These are phyloP conservation scores for Musca domestica DNA, from an alignment of 1,140 invertebrate species.

Conservation along the genomic window DNA sequence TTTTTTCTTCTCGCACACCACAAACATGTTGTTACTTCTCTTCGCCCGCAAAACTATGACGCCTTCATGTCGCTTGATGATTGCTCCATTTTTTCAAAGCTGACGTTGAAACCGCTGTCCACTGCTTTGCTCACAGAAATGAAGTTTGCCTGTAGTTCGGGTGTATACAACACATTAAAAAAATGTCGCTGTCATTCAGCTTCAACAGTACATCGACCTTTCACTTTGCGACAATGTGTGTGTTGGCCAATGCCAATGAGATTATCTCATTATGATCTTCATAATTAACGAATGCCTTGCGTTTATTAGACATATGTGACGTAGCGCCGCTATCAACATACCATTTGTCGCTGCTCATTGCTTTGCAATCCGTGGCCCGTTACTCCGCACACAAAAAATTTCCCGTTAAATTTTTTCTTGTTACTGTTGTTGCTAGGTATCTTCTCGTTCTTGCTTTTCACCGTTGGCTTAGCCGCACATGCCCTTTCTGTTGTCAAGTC, in stretches of 20 bases:
- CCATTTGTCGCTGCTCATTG: too few species aligned
- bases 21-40: too few species aligned
- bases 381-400: neutral
- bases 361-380: too few species aligned
- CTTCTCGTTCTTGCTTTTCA: neutral
- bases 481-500: too few species aligned
- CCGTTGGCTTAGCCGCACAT: too few species aligned
- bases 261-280: slow-evolving; percentile 22
- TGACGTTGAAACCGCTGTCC: slow-evolving; percentile 26
- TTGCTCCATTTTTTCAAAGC: too few species aligned
- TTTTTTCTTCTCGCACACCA: too few species aligned
- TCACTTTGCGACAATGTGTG: slow-evolving; percentile 25
- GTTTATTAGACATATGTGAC: slow-evolving; percentile 27
- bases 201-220: slow-evolving; percentile 12
- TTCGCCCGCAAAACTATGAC: too few species aligned
- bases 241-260: slow-evolving; percentile 27
- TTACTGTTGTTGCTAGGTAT: neutral
- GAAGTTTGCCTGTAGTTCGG: slow-evolving; percentile 33
- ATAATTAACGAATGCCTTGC: slow-evolving; percentile 24
- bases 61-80: too few species aligned
- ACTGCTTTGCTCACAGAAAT: slow-evolving; percentile 36
- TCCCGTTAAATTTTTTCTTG: neutral
- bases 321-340: too few species aligned
- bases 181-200: slow-evolving; percentile 18
- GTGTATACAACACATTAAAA: slow-evolving; percentile 34